Evolutionary conservation across 2,113 vertebrate genomes (phyloP), one percentile per base, ranked within the genome.

Genomic region (Tursiops truncatus): DNA sequence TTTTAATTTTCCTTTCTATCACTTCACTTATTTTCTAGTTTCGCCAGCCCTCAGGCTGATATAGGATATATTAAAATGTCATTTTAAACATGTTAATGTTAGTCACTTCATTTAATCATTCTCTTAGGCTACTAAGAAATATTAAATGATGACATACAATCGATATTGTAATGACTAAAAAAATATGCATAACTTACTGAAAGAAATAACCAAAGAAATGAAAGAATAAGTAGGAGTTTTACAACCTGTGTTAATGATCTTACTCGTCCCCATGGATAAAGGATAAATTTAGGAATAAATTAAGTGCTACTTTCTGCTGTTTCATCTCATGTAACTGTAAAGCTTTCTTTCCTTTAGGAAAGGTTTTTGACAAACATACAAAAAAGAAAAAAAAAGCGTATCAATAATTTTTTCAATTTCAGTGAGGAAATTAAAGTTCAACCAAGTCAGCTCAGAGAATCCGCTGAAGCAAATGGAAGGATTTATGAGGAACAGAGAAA

Each of bases 391-490:
- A 96, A 23, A 95, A 95, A 94, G 25, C 17, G 26, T 79, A 13
- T 77, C 41, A 65, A 47, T 97, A 50, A 90, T 89, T 97, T 96
- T 93, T 47, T 95, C 83, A 63, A 97, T 98, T 98, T 82, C 96
- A 99, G 99, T 95, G 99, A 99, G 97, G 99, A 99, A 99, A 99
- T 99, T 94, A 99, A 99, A 98, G 98, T 99, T 95, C 99, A 99
- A 95, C 99, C 99, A 38, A 99, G 98, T 97, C 99, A 99, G 87
- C 98, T 99, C 97, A 98, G 99, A 76, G 99, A 99, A 97, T 98
- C 98, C 1, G 93, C 98, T n/a, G 99, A 99, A 87, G 97, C 98
- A 38, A 99, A 98, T 44, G 99, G 98, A 82, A 98, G 99, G 97
- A 98, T 99, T 97, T 99, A 99, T 97, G 99, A 99, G 98, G 99